These are phyloP conservation scores for Drosophila arawakana DNA, from an alignment of 1,140 invertebrate species.

Conservation along the genomic window DNA sequence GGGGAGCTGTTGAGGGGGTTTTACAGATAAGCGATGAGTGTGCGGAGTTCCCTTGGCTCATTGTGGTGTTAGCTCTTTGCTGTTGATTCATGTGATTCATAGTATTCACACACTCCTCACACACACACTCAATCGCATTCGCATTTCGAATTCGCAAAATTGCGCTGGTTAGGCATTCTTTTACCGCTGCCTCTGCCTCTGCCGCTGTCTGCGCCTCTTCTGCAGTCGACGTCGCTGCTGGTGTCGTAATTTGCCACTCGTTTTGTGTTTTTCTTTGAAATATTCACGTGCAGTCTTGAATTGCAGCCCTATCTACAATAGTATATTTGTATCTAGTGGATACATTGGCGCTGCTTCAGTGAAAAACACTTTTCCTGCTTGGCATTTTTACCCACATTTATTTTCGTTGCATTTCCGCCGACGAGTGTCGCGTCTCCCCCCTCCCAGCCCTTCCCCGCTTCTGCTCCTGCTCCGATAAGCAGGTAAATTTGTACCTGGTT, in stretches of 20 bases:
- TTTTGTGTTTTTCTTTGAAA: conserved; percentile 62
- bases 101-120: conserved; percentile 26
- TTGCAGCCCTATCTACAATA: conserved; percentile 13
- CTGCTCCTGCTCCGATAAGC: conserved; percentile 28
- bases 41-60: conserved; percentile 69
- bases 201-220: conserved; percentile 3
- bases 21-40: conserved; percentile 58
- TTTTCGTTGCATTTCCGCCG: conserved; percentile 75
- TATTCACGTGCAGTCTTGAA: conserved; percentile 58
- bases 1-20: background rate
- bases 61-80: conserved; percentile 20
- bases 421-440: conserved; percentile 25
- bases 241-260: conserved; percentile 47
- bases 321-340: conserved; percentile 20
- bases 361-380: conserved; percentile 56
- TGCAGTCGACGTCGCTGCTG: conserved; percentile 1
- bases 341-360: conserved; percentile 6
- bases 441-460: background rate
- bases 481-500: conserved; percentile 16
- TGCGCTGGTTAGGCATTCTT: conserved; percentile 77
- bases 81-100: conserved; percentile 62
- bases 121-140: conserved; percentile 22
- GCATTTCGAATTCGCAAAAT: conserved; percentile 61
- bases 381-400: conserved; percentile 78
- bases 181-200: background rate